Conservation (phyloP, 1,140 invertebrate genomes). For the Lanistes nyassanus region DNA sequence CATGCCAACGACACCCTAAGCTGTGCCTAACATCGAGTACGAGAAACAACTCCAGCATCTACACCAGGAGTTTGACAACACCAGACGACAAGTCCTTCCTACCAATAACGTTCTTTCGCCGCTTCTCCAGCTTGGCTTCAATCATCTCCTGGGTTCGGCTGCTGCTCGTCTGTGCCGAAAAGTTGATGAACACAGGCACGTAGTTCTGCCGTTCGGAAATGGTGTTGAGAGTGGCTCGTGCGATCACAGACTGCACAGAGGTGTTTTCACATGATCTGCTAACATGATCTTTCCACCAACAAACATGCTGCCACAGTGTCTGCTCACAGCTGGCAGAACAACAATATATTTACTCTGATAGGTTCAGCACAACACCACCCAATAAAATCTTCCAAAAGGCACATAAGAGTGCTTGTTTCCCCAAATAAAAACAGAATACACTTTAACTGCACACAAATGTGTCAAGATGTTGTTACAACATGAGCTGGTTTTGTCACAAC, state of each 20-base stretch:
- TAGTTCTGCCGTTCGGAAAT: constrained; percentile 74
- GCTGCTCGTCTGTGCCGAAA: constrained; percentile 89
- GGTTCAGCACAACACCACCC: neutral
- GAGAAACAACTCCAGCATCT: constrained; percentile 3
- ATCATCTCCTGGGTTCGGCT: constrained; percentile 68
- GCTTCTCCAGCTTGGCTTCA: constrained; percentile 68
- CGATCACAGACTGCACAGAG: constrained; percentile 78
- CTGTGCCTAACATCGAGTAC: neutral
- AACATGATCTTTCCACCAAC: too few relatives aligned
- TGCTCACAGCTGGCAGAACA: too few relatives aligned
- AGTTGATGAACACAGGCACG: constrained; percentile 83
- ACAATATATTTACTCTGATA: neutral
- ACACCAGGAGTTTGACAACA: too few relatives aligned
- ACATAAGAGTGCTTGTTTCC: too few relatives aligned
- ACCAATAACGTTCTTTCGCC: constrained; percentile 65
- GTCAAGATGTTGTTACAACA: too few relatives aligned
- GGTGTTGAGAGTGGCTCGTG: constrained; percentile 77
- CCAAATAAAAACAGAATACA: neutral
- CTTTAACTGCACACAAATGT: neutral
- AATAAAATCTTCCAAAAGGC: neutral
- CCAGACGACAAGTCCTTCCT: constrained; percentile 20
- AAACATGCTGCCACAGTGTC: too few relatives aligned
- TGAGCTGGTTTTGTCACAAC: too few relatives aligned
- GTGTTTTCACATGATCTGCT: too few relatives aligned
- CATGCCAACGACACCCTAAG: too few relatives aligned